Base-by-base conservation (phyloP, 2,113 vertebrate species). In the Strix aluco region DNA sequence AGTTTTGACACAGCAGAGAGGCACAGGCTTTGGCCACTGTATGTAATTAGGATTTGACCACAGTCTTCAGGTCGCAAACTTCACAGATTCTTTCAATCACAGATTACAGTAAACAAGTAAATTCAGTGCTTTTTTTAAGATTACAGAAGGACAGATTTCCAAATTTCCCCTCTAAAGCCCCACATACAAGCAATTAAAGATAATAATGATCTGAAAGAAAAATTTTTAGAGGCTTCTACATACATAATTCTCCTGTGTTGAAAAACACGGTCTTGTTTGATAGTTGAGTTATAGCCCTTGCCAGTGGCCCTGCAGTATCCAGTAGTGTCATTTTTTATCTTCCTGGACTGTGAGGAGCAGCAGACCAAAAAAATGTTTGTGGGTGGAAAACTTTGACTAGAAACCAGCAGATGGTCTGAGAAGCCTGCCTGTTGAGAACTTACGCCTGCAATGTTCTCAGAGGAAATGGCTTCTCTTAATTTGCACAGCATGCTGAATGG, bases 1-100 rank as follows among this genome's bases (percentile, higher is more conserved):
- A 77, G 47, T 38, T 84, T 59, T 36, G 69, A 49, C 36, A 42
- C 21, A 73, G 66, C 49, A 88, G 55, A 88, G 49, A 75, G 26
- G 10, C 63, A 92, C 0, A 77, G 66, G 49, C 59, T 92, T 77
- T 67, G 47, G 75, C 44, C 36, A 47, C 57, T 36, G 5, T 2
- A n/a, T 52, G 73, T 27, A 91, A 94, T 71, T 72, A 61, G 18
- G 14, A 55, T 55, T 54, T 91, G 57, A 85, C 47, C 81, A 81
- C 49, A 78, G 51, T 10, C 69, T 81, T 81, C 59, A 63, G 44
- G 36, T 29, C 4, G 6, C 57, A 84, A 69, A 71, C 61, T 79
- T 92, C 65, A 57, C 63, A 89, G 84, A 84, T 79, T 75, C 61
- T 94, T 71, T 94, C 78, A 91, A 94, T 87, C 57, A 79, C 27